Evolutionary conservation across 2,888 invertebrate genomes (phyloP), one percentile per base, ranked within the genome.

Genomic region (Atethmia centrago): DNA sequence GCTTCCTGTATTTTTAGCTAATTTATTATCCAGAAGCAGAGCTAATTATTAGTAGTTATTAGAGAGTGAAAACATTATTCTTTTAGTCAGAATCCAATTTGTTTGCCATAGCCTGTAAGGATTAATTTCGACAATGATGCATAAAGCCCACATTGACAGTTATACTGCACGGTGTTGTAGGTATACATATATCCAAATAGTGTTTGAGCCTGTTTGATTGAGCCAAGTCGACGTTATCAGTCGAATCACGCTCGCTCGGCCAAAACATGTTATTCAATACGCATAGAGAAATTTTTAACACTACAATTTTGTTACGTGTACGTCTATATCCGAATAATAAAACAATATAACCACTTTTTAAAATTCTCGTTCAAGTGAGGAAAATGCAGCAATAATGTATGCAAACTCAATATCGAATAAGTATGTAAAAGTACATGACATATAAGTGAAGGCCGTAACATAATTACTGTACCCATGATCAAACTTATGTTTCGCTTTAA

Each of bases 221-320:
- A 16, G 19, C 10, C n/a, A 36, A 16, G 14, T 49, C 28, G 14
- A 53, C 31, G 5, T 78, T 71, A 49, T 64, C 42, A 65, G 53
- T 64, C 72, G 5, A 61, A 71, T 47, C 56, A 78, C 71, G 62
- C 16, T 7, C 49, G 28, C 49, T 31, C 55, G 28, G 4, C 49
- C 49, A 77, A 59, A 76, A 56, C 42, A 56, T 51, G 64, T 72
- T 55, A 74, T 80, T 40, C 40, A 80, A 58, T 58, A 58, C 74
- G n/a, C 19, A 51, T 68, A 40, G 28, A 66, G 36, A 68, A 64
- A 51, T 64, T 47, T 14, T n/a, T 75, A 62, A 56, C 47, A 65
- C 58, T 61, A 49, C 25, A 59, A 64, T 55, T 31, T 67, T 31
- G 63, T 70, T 70, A 77, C 77, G 62, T 56, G 40, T 56, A 53